Percentiles rank a stretch among this genome's conserved stretches.
Conservation (phyloP, 2,888 invertebrate species). For the Ormyrus labotus region DNA sequence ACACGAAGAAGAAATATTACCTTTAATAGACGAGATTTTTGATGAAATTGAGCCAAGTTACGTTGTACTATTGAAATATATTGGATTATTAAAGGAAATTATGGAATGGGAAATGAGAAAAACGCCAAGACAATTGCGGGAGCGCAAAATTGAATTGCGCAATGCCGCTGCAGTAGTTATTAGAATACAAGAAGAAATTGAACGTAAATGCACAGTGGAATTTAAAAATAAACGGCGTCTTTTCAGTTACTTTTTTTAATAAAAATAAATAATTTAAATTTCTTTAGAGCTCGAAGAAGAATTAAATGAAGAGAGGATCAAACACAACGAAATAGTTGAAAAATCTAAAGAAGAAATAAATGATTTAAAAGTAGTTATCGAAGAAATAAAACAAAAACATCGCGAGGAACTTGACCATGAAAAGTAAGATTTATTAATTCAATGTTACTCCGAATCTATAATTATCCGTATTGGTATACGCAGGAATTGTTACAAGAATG, state of each 20-base stretch:
- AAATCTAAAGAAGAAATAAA: slow-evolving; percentile 32
- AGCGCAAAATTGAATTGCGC: slow-evolving; percentile 32
- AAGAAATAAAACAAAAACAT: slow-evolving; percentile 19
- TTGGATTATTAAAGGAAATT: slow-evolving; percentile 24
- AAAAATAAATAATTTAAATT: neutral
- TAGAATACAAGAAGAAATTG: slow-evolving; percentile 16
- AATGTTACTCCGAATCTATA: slow-evolving; percentile 2
- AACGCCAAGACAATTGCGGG: slow-evolving; percentile 44
- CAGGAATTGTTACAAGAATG: slow-evolving; percentile 41
- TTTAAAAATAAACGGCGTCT: neutral
- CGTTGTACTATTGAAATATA: neutral
- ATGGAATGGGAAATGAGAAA: slow-evolving; percentile 36
- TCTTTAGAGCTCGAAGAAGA: slow-evolving; percentile 19
- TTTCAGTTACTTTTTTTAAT: neutral
- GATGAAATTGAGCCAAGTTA: slow-evolving; percentile 7
- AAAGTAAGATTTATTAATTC: slow-evolving; percentile 46
- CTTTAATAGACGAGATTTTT: slow-evolving; percentile 8
- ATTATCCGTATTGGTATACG: slow-evolving; percentile 7
- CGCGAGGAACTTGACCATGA: slow-evolving; percentile 34
- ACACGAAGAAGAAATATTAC: slow-evolving; percentile 36
- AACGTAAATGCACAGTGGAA: slow-evolving; percentile 18
- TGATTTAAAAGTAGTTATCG: slow-evolving; percentile 30
- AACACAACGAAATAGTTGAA: slow-evolving; percentile 17
- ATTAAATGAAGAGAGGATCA: slow-evolving; percentile 27
- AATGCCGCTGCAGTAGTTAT: slow-evolving; percentile 38